Conservation (phyloP, 2,113 vertebrate species). For the Orycteropus afer region DNA sequence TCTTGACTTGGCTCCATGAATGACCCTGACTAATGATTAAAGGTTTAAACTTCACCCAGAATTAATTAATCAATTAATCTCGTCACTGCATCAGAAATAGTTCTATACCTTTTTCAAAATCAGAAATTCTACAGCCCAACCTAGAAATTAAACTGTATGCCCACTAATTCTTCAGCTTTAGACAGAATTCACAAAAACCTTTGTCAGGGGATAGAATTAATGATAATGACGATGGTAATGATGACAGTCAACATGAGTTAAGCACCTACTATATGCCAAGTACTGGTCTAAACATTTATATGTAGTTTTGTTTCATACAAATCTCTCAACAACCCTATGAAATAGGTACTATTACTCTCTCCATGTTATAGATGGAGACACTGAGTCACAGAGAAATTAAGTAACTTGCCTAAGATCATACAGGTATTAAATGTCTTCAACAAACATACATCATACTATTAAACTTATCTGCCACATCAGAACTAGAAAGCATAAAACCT, state of each 20-base stretch:
- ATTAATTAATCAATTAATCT: neutral
- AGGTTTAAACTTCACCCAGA: slow-evolving; percentile 43
- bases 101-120: slow-evolving; percentile 55
- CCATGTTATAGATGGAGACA: slow-evolving; percentile 43
- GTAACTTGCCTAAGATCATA: slow-evolving; percentile 51
- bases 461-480: slow-evolving; percentile 4
- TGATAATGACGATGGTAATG: neutral
- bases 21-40: slow-evolving; percentile 36
- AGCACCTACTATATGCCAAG: neutral
- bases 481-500: slow-evolving; percentile 45
- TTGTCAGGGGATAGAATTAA: neutral
- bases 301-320: neutral
- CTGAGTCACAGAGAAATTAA: slow-evolving; percentile 4
- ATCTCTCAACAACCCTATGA: slow-evolving; percentile 50
- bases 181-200: slow-evolving; percentile 29
- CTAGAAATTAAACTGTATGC: slow-evolving; percentile 29
- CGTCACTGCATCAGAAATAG: slow-evolving; percentile 50
- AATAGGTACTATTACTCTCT: slow-evolving; percentile 17
- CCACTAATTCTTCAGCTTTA: slow-evolving; percentile 40
- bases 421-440: slow-evolving; percentile 51
- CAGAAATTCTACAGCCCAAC: slow-evolving; percentile 46
- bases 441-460: slow-evolving; percentile 6
- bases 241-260: slow-evolving; percentile 35
- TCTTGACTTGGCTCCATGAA: slow-evolving; percentile 43
- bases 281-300: slow-evolving; percentile 7